Conservation (phyloP, 2,888 invertebrate genomes). For the Andrena flavipes region DNA sequence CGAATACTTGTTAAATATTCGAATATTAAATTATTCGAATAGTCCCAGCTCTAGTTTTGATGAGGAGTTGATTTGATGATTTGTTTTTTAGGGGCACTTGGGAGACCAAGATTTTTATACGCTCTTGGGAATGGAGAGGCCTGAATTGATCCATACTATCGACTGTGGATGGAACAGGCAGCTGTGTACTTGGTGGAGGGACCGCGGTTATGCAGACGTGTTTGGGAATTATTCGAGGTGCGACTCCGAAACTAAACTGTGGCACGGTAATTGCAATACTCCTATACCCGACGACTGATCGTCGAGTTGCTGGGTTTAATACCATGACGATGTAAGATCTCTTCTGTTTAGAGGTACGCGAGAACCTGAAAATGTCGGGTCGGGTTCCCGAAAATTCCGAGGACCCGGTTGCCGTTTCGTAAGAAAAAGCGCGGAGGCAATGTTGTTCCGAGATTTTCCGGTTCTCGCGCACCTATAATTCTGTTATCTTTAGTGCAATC, state of each 20-base stretch:
- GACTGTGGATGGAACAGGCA: conserved; percentile 94
- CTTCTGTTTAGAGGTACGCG: not conserved
- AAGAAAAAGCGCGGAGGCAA: too few relatives aligned
- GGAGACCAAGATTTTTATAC: conserved; percentile 95
- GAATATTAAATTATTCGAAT: too few relatives aligned
- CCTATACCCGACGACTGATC: conserved; percentile 86
- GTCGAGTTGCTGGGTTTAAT: not conserved
- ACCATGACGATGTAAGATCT: conserved; percentile 20
- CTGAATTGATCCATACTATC: conserved; percentile 89
- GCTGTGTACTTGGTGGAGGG: conserved; percentile 93
- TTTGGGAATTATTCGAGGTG: conserved; percentile 91
- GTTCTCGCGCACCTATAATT: not conserved
- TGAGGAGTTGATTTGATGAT: not conserved
- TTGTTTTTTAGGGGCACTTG: conserved; percentile 87
- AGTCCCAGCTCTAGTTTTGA: not conserved
- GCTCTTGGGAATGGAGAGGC: conserved; percentile 89
- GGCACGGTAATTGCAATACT: conserved; percentile 92
- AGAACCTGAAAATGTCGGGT: too few relatives aligned
- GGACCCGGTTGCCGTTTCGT: too few relatives aligned
- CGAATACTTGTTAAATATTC: too few relatives aligned
- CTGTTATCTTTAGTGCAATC: conserved; percentile 29
- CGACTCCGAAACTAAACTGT: conserved; percentile 88
- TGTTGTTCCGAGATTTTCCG: too few relatives aligned
- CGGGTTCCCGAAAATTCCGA: too few relatives aligned
- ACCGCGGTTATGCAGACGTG: conserved; percentile 90